Evolutionary conservation across 1,140 invertebrate genomes (phyloP), one percentile per base, ranked within the genome.

Genomic region (Trachymyrmex cornetzi): DNA sequence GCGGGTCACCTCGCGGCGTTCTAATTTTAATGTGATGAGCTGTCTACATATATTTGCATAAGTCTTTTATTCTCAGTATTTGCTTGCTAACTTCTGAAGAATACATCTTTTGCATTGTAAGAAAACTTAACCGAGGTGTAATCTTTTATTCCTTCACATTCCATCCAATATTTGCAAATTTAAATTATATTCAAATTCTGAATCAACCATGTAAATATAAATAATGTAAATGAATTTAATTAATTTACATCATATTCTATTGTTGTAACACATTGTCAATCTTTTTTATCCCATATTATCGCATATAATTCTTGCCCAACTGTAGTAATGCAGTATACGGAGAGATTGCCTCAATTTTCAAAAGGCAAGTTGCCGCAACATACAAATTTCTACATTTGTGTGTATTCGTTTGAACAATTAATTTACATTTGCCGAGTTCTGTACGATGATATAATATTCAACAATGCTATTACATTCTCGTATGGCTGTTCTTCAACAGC

Each of bases 391-490:
- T 30, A 67, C 50, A 71, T 61, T 61, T 53, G 30, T 30, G 30
- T 24, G 53, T 53, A 69, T 19, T 22, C 61, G 53, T 14, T 34
- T 30, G 34, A 24, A 59, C 71, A 77, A 89, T 89, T 89, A 89
- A 88, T 77, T 71, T 34, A 30, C 67, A 61, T 81, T 89, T 75
- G 38, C n/a, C 22, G 22, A 53, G 2, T 19, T 34, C 24, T 9
- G 5, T 11, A n/a, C 48, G 11, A 71, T 53, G 48, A 81, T 34
- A 50, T 69, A 38, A 61, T 84, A 71, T 80, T 89, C 64, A 89
- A 89, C 67, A 89, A 89, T 89, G 77, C 84, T 77, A 89, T 87
- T 89, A 57, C 57, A 81, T 72, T 89, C 71, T 77, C 16, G 22
- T 38, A 71, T 81, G 53, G 22, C 67, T 61, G 50, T 89, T 57